Conservation (phyloP, 1,140 invertebrate genomes). For the Drosophila persimilis region DNA sequence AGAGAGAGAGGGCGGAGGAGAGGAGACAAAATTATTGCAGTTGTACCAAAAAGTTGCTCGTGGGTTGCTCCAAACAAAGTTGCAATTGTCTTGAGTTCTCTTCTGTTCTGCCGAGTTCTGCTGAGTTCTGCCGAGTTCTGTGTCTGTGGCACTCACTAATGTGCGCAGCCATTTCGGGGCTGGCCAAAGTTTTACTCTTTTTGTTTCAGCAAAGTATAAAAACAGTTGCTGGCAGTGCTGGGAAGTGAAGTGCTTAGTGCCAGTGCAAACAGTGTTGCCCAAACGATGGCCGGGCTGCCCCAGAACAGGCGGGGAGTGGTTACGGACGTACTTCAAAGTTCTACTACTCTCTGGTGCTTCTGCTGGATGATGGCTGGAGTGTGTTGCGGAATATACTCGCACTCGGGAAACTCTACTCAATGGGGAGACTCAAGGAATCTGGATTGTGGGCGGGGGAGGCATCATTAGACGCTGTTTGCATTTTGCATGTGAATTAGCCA, state of each 20-base stretch:
- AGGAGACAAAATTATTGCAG: constrained; percentile 43
- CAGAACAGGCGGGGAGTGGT: not conserved
- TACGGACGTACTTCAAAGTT: constrained; percentile 1
- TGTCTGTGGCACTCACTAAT: constrained; percentile 47
- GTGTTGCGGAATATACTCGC: not conserved
- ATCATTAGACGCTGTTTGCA: not conserved
- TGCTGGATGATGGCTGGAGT: not conserved
- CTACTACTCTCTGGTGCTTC: not conserved
- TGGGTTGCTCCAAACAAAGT: constrained; percentile 56
- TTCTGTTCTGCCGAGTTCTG: not conserved
- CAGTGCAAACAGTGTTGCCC: constrained; percentile 10
- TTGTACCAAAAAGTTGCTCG: constrained; percentile 37
- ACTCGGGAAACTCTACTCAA: not conserved
- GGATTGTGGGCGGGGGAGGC: not conserved
- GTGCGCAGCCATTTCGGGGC: constrained; percentile 36
- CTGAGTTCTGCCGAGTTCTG: too few species aligned
- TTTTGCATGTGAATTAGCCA: not conserved
- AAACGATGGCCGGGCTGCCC: not conserved
- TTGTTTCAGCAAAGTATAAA: constrained; percentile 35
- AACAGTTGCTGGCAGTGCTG: constrained; percentile 37
- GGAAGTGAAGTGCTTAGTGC: constrained; percentile 19
- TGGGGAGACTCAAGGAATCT: not conserved
- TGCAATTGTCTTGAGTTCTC: constrained; percentile 44
- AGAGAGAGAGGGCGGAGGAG: constrained; percentile 10
- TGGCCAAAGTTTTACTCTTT: constrained; percentile 38